phyloP scores from a whole-genome alignment of 2,113 vertebrate genomes.

The Prietella phreatophila region DNA sequence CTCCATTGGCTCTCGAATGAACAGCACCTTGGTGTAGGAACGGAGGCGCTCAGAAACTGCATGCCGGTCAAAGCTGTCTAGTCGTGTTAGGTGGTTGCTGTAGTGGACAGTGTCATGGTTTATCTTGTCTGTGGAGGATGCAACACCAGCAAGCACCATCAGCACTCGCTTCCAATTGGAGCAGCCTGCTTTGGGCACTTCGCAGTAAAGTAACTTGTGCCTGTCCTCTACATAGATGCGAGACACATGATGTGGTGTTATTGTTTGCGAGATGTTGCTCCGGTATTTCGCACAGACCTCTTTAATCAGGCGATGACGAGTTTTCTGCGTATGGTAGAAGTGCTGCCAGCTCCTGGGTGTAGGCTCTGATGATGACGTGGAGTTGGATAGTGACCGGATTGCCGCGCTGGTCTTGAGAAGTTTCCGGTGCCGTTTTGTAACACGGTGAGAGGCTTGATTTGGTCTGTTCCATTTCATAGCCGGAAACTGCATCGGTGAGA shows the following conservation, averaged over 20 bases:
- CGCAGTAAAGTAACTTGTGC: slow-evolving; percentile 92
- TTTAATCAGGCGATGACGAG: slow-evolving; percentile 78
- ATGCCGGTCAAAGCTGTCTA: slow-evolving; percentile 81
- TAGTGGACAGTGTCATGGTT: slow-evolving; percentile 87
- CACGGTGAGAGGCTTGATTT: slow-evolving; percentile 44
- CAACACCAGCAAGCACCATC: slow-evolving; percentile 87
- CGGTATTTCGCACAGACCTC: slow-evolving; percentile 88
- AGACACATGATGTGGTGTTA: slow-evolving; percentile 84
- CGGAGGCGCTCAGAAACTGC: slow-evolving; percentile 83
- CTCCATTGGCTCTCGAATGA: slow-evolving; percentile 90
- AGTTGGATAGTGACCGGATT: slow-evolving; percentile 59
- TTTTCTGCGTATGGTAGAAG: slow-evolving; percentile 72
- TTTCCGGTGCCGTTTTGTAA: slow-evolving; percentile 81
- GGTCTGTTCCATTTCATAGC: slow-evolving; percentile 55
- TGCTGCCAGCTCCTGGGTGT: slow-evolving; percentile 62
- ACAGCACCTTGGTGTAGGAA: slow-evolving; percentile 93
- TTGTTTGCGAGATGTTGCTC: slow-evolving; percentile 76
- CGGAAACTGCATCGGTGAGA: slow-evolving; percentile 71
- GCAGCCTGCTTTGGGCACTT: slow-evolving; percentile 93
- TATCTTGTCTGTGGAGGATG: slow-evolving; percentile 77
- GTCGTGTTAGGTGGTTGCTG: slow-evolving; percentile 76
- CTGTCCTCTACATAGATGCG: slow-evolving; percentile 91
- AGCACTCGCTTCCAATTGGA: slow-evolving; percentile 97
- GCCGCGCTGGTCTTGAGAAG: slow-evolving; percentile 83
- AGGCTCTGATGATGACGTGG: slow-evolving; percentile 32